Conservation (phyloP, 2,888 invertebrate species). For the Hetaerina titia region DNA sequence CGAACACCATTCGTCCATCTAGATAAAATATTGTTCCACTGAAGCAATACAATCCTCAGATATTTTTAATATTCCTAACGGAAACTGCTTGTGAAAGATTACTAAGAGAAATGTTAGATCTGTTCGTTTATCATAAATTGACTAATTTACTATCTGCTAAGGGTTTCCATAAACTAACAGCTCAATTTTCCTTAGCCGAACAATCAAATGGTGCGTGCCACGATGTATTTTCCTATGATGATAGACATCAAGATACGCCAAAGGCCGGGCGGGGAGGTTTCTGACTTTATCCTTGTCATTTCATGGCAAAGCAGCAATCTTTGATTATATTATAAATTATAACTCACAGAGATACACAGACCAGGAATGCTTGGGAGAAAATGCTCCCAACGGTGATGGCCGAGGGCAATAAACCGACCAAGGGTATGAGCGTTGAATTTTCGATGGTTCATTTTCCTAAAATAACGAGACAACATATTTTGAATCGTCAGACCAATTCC, state of each 20-base stretch:
- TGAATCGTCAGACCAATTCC: too few relatives aligned
- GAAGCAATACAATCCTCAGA: not conserved
- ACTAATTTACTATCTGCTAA: not conserved
- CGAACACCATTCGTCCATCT: not conserved
- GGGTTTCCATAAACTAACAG: not conserved
- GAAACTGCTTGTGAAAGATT: not conserved
- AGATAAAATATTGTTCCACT: not conserved
- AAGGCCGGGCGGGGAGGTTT: not conserved
- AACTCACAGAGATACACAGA: too few relatives aligned
- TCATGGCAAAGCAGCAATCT: not conserved
- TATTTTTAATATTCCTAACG: not conserved
- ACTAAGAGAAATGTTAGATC: not conserved
- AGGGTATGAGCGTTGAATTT: too few relatives aligned
- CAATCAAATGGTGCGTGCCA: not conserved
- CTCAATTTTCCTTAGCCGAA: not conserved
- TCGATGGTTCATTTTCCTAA: too few relatives aligned
- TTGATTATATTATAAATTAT: not conserved
- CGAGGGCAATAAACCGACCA: too few relatives aligned
- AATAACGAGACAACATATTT: too few relatives aligned
- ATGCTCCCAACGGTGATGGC: too few relatives aligned
- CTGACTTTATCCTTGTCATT: not conserved
- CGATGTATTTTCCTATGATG: not conserved
- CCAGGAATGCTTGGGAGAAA: too few relatives aligned
- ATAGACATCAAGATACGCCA: not conserved
- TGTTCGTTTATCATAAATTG: not conserved